phyloP scores from a whole-genome alignment of 2,888 invertebrate genomes.

The Eupithecia centaureata region DNA sequence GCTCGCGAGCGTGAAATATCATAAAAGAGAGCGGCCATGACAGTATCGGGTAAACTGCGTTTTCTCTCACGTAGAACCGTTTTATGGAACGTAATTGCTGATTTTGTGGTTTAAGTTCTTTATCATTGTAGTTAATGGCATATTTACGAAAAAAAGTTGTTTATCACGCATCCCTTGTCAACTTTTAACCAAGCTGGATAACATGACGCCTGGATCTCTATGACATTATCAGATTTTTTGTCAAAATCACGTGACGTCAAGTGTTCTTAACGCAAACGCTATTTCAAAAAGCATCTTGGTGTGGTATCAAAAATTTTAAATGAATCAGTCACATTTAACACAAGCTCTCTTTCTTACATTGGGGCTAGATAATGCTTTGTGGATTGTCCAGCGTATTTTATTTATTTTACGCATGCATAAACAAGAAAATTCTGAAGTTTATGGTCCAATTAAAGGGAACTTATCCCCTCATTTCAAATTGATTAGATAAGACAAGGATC shows the following conservation, averaged over 20 bases:
- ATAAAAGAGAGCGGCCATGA: slow-evolving; percentile 7
- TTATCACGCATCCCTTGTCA: no score
- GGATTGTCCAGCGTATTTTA: background rate
- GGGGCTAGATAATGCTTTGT: no score
- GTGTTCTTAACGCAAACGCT: no score
- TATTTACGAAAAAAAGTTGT: no score
- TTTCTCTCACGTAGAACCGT: slow-evolving; percentile 19
- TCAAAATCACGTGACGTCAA: no score
- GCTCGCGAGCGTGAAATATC: slow-evolving; percentile 54
- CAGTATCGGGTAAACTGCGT: slow-evolving; percentile 10
- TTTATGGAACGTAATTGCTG: background rate
- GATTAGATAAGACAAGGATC: slow-evolving; percentile 46
- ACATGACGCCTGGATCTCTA: no score
- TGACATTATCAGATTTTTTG: no score
- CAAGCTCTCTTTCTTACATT: no score
- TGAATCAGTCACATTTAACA: no score
- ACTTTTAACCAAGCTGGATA: no score
- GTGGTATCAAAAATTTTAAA: no score
- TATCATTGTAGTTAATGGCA: background rate
- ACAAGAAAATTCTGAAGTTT: background rate
- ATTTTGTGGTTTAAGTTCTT: background rate
- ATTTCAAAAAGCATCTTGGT: no score
- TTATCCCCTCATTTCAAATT: slow-evolving; percentile 35
- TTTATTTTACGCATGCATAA: background rate
- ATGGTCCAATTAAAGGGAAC: slow-evolving; percentile 5